phyloP scores from a whole-genome alignment of 2,888 invertebrate genomes.

The Aphidius colemani region DNA sequence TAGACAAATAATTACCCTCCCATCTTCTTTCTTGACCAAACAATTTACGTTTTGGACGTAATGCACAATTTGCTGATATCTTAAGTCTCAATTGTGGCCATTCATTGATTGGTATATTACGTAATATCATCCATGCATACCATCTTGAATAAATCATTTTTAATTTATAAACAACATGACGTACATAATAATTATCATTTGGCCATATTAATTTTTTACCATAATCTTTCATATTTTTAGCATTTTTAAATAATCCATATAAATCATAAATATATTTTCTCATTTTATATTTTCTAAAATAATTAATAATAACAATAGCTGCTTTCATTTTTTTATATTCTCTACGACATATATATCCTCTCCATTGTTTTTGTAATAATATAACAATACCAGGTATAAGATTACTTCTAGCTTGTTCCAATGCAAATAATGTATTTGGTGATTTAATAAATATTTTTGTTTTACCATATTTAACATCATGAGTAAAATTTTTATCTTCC shows the following conservation, averaged over 20 bases:
- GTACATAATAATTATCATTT: conserved; percentile 71
- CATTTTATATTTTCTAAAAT: conserved; percentile 80
- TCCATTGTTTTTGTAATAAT: conserved; percentile 93
- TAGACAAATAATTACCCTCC: conserved; percentile 82
- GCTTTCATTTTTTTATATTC: conserved; percentile 87
- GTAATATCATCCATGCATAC: conserved; percentile 87
- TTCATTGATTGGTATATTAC: conserved; percentile 77
- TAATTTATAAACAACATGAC: conserved; percentile 67
- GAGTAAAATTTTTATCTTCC: conserved; percentile 74
- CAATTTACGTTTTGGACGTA: conserved; percentile 69
- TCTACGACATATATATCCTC: conserved; percentile 77
- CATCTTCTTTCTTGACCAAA: conserved; percentile 82
- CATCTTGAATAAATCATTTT: conserved; percentile 75
- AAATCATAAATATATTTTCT: conserved; percentile 73
- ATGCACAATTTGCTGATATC: conserved; percentile 74
- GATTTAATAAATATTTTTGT: conserved; percentile 95
- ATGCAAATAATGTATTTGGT: conserved; percentile 85
- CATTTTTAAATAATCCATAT: conserved; percentile 68
- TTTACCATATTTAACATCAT: conserved; percentile 92
- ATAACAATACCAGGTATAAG: conserved; percentile 90
- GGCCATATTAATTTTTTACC: conserved; percentile 86
- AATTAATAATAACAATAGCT: conserved; percentile 77
- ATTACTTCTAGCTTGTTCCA: conserved; percentile 85
- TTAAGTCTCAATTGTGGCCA: conserved; percentile 88
- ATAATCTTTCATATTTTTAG: conserved; percentile 71